Conservation (phyloP, 2,888 invertebrate species). For the Sussaba pulchella region DNA sequence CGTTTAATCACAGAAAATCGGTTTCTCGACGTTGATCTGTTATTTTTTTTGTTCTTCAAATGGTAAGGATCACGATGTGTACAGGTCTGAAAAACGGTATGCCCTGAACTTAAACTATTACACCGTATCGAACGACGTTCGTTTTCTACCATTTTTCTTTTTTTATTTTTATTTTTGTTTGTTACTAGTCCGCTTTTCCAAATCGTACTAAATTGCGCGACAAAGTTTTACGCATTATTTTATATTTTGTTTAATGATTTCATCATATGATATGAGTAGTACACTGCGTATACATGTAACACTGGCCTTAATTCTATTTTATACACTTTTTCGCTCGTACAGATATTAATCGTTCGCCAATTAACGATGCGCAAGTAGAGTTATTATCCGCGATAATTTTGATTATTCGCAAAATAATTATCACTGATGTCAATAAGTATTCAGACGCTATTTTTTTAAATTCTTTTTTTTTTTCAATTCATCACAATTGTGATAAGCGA, state of each 20-base stretch:
- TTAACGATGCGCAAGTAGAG: slow-evolving; percentile 47
- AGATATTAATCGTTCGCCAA: slow-evolving; percentile 54
- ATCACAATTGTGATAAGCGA: slow-evolving; percentile 38
- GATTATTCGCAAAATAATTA: slow-evolving; percentile 67
- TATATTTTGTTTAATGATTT: slow-evolving; percentile 75
- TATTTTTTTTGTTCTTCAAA: neutral
- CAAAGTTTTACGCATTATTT: slow-evolving; percentile 50
- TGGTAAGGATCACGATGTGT: neutral
- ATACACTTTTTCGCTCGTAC: slow-evolving; percentile 74
- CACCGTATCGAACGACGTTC: too few species aligned
- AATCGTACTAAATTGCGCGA: slow-evolving; percentile 55
- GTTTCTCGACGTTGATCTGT: slow-evolving; percentile 40
- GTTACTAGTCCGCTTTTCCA: slow-evolving; percentile 55
- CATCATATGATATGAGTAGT: slow-evolving; percentile 83
- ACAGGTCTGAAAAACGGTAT: neutral
- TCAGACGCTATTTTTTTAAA: slow-evolving; percentile 32
- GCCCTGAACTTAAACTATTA: slow-evolving; percentile 55
- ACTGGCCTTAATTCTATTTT: slow-evolving; percentile 84
- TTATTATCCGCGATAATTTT: slow-evolving; percentile 64
- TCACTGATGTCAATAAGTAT: slow-evolving; percentile 60
- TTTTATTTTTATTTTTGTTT: too few species aligned
- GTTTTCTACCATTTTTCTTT: slow-evolving; percentile 65
- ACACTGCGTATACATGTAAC: slow-evolving; percentile 84
- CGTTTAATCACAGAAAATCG: slow-evolving; percentile 66
- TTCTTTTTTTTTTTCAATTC: slow-evolving; percentile 25